phyloP scores from a whole-genome alignment of 2,113 vertebrate species.

The Xyrauchen texanus region DNA sequence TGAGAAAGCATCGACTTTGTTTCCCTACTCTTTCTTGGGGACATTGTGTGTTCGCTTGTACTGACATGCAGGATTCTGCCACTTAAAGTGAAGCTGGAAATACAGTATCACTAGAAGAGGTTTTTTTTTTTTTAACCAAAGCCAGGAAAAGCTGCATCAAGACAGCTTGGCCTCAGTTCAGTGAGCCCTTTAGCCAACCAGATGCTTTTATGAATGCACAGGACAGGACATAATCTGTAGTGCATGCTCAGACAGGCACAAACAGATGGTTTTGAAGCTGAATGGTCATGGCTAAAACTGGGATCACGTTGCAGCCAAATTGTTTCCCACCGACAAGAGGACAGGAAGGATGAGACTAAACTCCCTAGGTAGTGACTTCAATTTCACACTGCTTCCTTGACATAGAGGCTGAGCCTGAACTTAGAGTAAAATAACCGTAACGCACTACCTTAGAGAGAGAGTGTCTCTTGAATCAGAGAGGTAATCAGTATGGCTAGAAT shows the following conservation, averaged over 20 bases:
- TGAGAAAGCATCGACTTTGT: too few relatives aligned
- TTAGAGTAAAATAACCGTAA: background rate
- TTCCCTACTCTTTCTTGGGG: too few relatives aligned
- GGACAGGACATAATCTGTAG: constrained; percentile 72
- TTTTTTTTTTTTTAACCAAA: too few relatives aligned
- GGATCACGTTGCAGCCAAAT: constrained; percentile 49
- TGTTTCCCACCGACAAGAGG: background rate
- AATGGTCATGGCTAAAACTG: constrained; percentile 72
- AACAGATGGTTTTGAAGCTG: constrained; percentile 77
- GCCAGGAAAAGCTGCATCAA: constrained; percentile 55
- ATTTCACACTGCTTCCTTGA: background rate
- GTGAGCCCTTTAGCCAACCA: constrained; percentile 64
- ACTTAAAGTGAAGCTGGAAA: too few relatives aligned
- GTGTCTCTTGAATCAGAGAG: background rate
- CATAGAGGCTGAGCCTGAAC: background rate
- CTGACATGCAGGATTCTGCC: too few relatives aligned
- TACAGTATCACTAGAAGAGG: too few relatives aligned
- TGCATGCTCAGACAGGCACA: constrained; percentile 70
- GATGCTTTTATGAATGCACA: constrained; percentile 63
- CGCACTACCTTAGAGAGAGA: background rate
- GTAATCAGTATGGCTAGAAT: background rate
- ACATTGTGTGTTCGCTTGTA: too few relatives aligned
- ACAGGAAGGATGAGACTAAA: background rate
- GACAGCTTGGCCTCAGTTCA: constrained; percentile 70
- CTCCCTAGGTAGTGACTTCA: background rate